These are phyloP conservation scores for Carposina sasakii DNA, from an alignment of 1,140 invertebrate genomes.

Conservation along the genomic window DNA sequence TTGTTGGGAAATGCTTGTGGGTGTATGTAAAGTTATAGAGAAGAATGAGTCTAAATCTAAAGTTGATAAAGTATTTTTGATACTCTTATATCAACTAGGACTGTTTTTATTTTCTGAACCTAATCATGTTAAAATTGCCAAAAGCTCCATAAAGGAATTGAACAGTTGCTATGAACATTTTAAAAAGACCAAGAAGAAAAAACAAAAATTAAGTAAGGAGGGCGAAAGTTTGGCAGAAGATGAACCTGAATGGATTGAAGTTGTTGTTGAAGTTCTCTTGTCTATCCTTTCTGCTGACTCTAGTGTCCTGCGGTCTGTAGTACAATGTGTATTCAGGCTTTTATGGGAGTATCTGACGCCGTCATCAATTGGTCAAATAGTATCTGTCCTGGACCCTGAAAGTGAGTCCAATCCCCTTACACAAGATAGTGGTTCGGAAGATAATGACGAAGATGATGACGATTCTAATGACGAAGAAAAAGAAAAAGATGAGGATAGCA, in stretches of 20 bases:
- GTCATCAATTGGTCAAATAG: conserved; percentile 79
- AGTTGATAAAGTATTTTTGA: conserved; percentile 75
- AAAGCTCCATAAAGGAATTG: conserved; percentile 78
- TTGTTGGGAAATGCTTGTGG: conserved; percentile 76
- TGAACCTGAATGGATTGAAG: conserved; percentile 85
- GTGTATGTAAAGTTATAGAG: conserved; percentile 65
- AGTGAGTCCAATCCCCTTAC: conserved; percentile 75
- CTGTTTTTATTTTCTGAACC: conserved; percentile 80
- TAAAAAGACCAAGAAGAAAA: conserved; percentile 61
- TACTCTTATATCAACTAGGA: conserved; percentile 80
- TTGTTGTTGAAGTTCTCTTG: conserved; percentile 83
- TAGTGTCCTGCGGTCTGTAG: conserved; percentile 78
- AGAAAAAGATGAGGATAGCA: conserved; percentile 43
- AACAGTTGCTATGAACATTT: conserved; percentile 79
- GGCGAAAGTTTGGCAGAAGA: conserved; percentile 43
- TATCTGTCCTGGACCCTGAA: conserved; percentile 80
- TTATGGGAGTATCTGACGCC: conserved; percentile 80
- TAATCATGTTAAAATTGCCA: conserved; percentile 74
- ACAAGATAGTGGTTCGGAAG: conserved; percentile 59
- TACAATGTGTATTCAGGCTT: conserved; percentile 81
- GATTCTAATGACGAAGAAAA: conserved; percentile 36
- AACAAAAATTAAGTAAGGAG: conserved; percentile 33
- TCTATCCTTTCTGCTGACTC: conserved; percentile 81
- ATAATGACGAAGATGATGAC: conserved; percentile 45
- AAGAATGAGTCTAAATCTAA: conserved; percentile 51